Base-by-base conservation (phyloP, 2,797 vertebrate genomes). In the Coreius guichenoti region DNA sequence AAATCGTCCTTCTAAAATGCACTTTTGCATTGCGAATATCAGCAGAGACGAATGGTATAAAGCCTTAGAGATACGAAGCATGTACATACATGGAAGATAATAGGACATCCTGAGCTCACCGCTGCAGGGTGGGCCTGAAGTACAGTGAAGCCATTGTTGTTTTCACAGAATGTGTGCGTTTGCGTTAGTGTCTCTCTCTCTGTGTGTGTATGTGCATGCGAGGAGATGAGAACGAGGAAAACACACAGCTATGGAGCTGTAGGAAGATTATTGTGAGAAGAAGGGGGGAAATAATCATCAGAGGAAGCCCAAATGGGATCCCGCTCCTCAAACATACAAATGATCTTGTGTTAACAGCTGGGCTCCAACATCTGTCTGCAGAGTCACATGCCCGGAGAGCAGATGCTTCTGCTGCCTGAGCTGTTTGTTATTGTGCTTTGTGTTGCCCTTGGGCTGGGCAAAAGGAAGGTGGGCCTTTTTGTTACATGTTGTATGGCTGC, bases 281-380 rank as follows among this genome's bases (percentile, higher is more conserved):
- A 94, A 95, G 93, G 84, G 92, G 91, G 89, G 93, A 93, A 92
- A 93, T 93, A 93, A 94, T 92, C 92, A 97, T 97, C 96, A 96
- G 95, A 95, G 95, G 95, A 91, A 90, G 92, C 92, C 94, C 95
- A 97, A 97, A 97, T 95, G 96, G 95, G 95, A 96, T 94, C 93
- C 91, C 92, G 94, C 95, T 96, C 94, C 95, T 95, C 95, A 96
- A 97, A 97, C 95, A 97, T 94, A 97, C 96, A 97, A 97, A 97
- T 95, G 95, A 96, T 97, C 95, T 94, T 95, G 94, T 96, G 96
- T 96, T 96, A 97, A 96, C 97, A 98, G 96, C 96, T 98, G 97
- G 96, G 96, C 94, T 95, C 95, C 94, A 97, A 97, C 97, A 98
- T 97, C 97, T 98, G 97, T 96, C 95, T 97, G 91, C 93, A 93